phyloP scores from a whole-genome alignment of 2,797 vertebrate species.

The Cetoscarus ocellatus region DNA sequence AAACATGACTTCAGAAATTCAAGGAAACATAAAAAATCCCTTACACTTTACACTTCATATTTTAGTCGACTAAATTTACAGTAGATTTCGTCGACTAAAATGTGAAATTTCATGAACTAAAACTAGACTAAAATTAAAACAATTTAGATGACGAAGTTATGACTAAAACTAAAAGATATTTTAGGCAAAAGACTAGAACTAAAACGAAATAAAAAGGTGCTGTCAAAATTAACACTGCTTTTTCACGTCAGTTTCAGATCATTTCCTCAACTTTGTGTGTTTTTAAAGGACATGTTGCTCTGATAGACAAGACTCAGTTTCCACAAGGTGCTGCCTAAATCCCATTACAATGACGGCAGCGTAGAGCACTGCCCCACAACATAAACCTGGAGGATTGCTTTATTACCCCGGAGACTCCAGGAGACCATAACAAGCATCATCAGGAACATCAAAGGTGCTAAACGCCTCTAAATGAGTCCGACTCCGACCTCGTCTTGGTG shows the following conservation, averaged over 20 bases:
- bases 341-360: neutral
- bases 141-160: no score
- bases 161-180: no score
- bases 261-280: neutral
- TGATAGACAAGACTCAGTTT: neutral
- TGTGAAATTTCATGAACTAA: no score
- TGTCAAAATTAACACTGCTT: no score
- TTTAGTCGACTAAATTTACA: no score
- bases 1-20: no score
- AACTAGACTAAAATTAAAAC: no score
- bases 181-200: no score
- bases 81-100: no score
- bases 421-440: neutral
- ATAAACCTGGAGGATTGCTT: neutral
- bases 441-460: neutral
- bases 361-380: neutral
- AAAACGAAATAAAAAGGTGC: no score
- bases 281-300: neutral
- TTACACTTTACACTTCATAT: no score
- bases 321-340: neutral
- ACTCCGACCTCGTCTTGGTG: neutral
- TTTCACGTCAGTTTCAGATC: neutral
- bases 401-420: neutral
- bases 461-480: neutral
- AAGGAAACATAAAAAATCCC: no score